Evolutionary conservation across 2,797 vertebrate species (phyloP), one percentile per base, ranked within the genome.

Genomic region (Apogon talboti): DNA sequence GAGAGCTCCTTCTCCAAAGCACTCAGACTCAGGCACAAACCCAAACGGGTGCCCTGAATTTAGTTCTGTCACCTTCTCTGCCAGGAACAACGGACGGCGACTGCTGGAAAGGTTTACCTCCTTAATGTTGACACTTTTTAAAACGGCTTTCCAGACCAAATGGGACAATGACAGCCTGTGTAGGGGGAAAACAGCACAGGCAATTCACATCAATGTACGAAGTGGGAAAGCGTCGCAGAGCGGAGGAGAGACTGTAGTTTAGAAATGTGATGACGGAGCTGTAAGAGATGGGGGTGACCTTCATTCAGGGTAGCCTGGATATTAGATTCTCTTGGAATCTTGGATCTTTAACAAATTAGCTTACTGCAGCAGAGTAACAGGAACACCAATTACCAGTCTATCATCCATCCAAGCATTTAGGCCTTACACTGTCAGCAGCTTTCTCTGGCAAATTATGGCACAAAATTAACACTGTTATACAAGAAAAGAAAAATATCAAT

Each of bases 51-150:
- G 83, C 84, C 78, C 80, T 71, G 55, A 62, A 72, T 78, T 74
- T 43, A 71, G 67, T 76, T 74, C 62, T 7, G 43, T 58, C 69
- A 30, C 65, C 69, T 44, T 52, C 42, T 15, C 46, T 84, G 88
- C 89, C 88, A 91, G 84, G 76, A 90, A 87, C 83, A 78, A 68
- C 43, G 41, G 67, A 71, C 14, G 11, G 40, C 49, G 1, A 79
- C 72, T 19, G 43, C 78, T 89, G 89, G 87, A 91, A 89, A 91
- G 40, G 84, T 81, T 85, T 82, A 76, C 76, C 56, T 53, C 60
- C 52, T 53, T 12, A 60, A 66, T 70, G 79, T 79, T 82, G 80
- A 77, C 67, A 63, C 48, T 74, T 71, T 48, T 40, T 54, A 18
- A 52, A 49, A 52, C 35, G 38, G 53, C 38, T 67, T 61, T 79